Conservation (phyloP, 2,797 vertebrate genomes). For the Microcaecilia unicolor region DNA sequence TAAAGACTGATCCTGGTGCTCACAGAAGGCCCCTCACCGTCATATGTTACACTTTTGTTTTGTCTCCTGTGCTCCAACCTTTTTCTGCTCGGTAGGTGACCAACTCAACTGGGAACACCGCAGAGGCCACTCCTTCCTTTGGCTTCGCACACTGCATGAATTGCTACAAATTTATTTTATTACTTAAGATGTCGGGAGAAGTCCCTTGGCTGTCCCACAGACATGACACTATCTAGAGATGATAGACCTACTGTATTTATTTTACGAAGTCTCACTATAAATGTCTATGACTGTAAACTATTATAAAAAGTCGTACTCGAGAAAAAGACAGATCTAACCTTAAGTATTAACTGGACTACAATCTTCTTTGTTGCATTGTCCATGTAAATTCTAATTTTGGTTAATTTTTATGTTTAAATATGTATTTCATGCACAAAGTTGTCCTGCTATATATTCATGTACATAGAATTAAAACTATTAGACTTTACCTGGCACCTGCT, state of each 20-base stretch:
- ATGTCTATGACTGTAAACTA: slow-evolving; percentile 79
- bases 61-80: slow-evolving; percentile 20
- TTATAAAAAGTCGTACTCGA: slow-evolving; percentile 55
- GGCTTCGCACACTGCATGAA: slow-evolving; percentile 61
- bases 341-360: slow-evolving; percentile 55
- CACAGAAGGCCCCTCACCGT: slow-evolving; percentile 21
- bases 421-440: slow-evolving; percentile 94
- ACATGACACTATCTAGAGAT: slow-evolving; percentile 53
- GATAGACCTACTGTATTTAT: slow-evolving; percentile 91
- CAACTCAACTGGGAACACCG: slow-evolving; percentile 27
- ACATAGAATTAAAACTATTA: slow-evolving; percentile 98
- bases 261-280: slow-evolving; percentile 82
- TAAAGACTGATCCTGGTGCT: slow-evolving; percentile 32
- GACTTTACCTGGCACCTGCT: slow-evolving; percentile 61
- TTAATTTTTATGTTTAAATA: slow-evolving; percentile 77
- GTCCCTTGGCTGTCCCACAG: slow-evolving; percentile 47
- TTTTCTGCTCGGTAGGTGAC: slow-evolving; percentile 45
- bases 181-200: slow-evolving; percentile 44
- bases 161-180: slow-evolving; percentile 71
- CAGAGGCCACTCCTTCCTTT: slow-evolving; percentile 30
- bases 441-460: slow-evolving; percentile 89
- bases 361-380: slow-evolving; percentile 66
- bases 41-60: slow-evolving; percentile 20
- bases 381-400: slow-evolving; percentile 87
- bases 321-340: slow-evolving; percentile 66